phyloP scores from a whole-genome alignment of 2,888 invertebrate species.

The Agrilus cyanescens region DNA sequence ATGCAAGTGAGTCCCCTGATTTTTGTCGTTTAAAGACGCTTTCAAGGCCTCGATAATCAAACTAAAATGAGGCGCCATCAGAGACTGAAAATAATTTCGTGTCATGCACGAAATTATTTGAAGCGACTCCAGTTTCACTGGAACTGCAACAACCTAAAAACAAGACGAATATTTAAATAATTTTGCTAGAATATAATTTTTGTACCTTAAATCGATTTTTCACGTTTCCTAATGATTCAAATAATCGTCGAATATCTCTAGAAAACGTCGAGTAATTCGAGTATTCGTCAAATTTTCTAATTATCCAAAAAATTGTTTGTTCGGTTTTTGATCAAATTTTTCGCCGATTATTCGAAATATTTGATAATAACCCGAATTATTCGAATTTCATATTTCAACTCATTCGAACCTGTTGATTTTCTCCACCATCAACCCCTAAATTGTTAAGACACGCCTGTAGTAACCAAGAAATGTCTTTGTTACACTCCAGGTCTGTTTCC shows the following conservation, averaged over 20 bases:
- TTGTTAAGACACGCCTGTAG: constrained; percentile 50
- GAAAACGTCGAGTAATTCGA: no score
- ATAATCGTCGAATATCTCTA: no score
- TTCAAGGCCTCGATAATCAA: constrained; percentile 50
- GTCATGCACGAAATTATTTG: constrained; percentile 56
- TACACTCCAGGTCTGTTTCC: constrained; percentile 15
- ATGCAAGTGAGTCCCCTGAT: constrained; percentile 55
- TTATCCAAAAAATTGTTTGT: no score
- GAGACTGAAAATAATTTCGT: constrained; percentile 44
- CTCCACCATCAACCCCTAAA: constrained; percentile 25
- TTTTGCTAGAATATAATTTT: no score
- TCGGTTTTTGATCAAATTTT: no score
- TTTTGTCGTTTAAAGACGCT: constrained; percentile 44
- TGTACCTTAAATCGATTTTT: no score
- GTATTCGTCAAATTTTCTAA: no score
- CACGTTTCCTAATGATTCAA: no score
- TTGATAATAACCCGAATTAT: no score
- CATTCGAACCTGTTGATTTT: background rate
- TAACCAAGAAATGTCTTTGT: constrained; percentile 41
- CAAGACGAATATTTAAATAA: background rate
- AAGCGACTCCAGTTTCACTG: constrained; percentile 66
- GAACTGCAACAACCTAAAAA: constrained; percentile 32
- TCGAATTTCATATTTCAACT: background rate
- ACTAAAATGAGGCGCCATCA: constrained; percentile 44
- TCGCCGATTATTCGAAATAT: no score